These are phyloP conservation scores for Sylvietta virens DNA, from an alignment of 2,113 vertebrate genomes.

Conservation along the genomic window DNA sequence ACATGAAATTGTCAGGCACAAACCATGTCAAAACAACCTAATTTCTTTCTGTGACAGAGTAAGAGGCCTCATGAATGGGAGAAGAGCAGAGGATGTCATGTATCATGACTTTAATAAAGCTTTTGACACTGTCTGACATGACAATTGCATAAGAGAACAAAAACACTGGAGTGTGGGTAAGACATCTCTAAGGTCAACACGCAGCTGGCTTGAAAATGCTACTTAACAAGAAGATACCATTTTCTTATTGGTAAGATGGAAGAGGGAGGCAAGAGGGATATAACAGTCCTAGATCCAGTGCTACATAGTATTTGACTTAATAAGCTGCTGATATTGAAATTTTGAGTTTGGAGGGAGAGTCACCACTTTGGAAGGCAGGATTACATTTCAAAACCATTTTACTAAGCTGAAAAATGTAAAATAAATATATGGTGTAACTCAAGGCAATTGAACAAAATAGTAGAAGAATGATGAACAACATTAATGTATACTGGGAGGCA, in stretches of 20 bases:
- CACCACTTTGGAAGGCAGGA: background rate
- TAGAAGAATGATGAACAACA: background rate
- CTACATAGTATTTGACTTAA: background rate
- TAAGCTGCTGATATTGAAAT: background rate
- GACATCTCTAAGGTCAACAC: background rate
- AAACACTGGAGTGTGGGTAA: background rate
- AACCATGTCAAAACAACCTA: background rate
- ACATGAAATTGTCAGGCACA: background rate
- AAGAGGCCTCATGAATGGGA: background rate
- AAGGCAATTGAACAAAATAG: background rate
- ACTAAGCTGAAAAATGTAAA: background rate
- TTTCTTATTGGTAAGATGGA: background rate
- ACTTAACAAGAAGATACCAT: background rate
- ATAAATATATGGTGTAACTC: background rate
- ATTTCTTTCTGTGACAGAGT: background rate
- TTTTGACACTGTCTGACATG: background rate
- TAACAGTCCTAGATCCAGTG: background rate
- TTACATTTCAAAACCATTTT: background rate
- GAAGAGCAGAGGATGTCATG: background rate
- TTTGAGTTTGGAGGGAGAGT: background rate
- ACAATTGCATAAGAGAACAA: conserved; percentile 4
- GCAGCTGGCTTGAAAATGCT: background rate
- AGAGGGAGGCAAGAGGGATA: background rate
- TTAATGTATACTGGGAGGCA: background rate
- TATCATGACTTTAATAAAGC: background rate